Evolutionary conservation across 2,797 vertebrate genomes (phyloP), one percentile per base, ranked within the genome.

Genomic region (Alcedo atthis): DNA sequence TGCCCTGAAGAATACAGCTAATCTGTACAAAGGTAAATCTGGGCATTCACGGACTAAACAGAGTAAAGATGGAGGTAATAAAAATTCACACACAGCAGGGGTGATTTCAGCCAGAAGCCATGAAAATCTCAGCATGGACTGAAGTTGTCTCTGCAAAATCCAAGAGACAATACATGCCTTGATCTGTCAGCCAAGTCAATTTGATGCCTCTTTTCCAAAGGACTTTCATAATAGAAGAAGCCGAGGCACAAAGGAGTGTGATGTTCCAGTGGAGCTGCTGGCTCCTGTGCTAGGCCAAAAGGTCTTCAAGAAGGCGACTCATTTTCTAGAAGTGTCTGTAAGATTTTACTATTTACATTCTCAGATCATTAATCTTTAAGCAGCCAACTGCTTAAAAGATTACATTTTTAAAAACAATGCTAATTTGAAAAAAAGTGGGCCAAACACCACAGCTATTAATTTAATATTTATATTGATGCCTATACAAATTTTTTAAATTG

Each of bases 91-190:
- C 46, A 57, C 51, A 69, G 63, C 81, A 46, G 45, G 71, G n/a
- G 9, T 12, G 63, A 74, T 62, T 91, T 33, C 69, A 91, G 61
- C 54, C 68, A 83, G 76, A 48, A 89, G 32, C 32, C 42, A 67
- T 18, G 68, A 90, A 93, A 90, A 77, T 69, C 87, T 69, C 78
- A 92, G 91, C 81, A 43, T 22, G 64, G 57, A 32, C 26, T 76
- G 43, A 71, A 81, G 48, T 48, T 74, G 25, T 67, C 66, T 45
- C 30, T 75, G 64, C 25, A 77, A 80, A 85, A 70, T 64, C 49
- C 66, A 70, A 80, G 43, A 89, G 48, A 81, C 89, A 85, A 77
- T 25, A 49, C 13, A 33, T 20, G 32, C 55, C 63, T 90, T 68
- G 33, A 75, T 71, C 40, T 90, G 46, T 24, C 15, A 59, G 51